Evolutionary conservation across 2,888 invertebrate genomes (phyloP).

Genomic region (Hermodice carunculata): DNA sequence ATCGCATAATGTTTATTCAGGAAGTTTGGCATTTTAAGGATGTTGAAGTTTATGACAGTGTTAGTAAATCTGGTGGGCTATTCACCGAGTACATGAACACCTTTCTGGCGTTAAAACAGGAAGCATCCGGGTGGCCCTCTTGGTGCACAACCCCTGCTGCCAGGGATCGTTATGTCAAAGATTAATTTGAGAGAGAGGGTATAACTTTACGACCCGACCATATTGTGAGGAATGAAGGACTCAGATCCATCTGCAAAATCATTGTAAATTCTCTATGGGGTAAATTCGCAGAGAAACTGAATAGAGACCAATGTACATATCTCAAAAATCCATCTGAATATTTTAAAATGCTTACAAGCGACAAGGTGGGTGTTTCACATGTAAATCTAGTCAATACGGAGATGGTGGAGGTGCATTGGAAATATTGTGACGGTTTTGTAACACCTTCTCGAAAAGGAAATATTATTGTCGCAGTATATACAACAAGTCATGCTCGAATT

Average conservation of each 20-base stretch:
- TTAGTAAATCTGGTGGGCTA: constrained; percentile 38
- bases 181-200: constrained; percentile 42
- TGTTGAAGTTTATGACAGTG: constrained; percentile 34
- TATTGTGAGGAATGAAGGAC: background rate
- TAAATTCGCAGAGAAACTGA: background rate
- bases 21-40: constrained; percentile 63
- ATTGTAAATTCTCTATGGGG: background rate
- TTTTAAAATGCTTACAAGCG: background rate
- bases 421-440: background rate
- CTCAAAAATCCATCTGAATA: background rate
- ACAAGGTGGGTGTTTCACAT: no score
- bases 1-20: constrained; percentile 53
- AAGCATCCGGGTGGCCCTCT: constrained; percentile 49
- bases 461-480: background rate
- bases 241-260: background rate
- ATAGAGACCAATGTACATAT: background rate
- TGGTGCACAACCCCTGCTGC: constrained; percentile 39
- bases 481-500: background rate
- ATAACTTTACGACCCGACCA: background rate
- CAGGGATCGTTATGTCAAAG: constrained; percentile 38
- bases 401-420: background rate
- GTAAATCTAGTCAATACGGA: background rate
- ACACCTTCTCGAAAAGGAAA: background rate
- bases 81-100: constrained; percentile 59
- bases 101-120: constrained; percentile 49